phyloP scores from a whole-genome alignment of 2,888 invertebrate genomes.

The Malthinus flaveolus region DNA sequence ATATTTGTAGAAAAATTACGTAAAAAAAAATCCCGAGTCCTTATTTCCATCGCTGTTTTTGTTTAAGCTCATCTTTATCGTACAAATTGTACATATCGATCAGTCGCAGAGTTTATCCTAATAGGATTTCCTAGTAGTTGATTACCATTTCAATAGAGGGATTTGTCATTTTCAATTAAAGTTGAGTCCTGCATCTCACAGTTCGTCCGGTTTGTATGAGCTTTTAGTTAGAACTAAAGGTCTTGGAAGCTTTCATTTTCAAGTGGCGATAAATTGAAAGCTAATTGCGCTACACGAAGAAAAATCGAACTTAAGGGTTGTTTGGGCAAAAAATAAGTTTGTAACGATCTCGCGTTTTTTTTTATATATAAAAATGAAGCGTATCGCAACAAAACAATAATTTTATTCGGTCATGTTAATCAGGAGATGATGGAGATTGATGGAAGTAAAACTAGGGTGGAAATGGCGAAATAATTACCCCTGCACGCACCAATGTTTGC shows the following conservation, averaged over 20 bases:
- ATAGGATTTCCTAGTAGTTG: constrained; percentile 59
- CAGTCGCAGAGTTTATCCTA: constrained; percentile 57
- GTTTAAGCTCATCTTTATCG: constrained; percentile 42
- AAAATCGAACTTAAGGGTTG: neutral
- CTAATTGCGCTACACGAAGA: constrained; percentile 17
- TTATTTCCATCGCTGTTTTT: constrained; percentile 38
- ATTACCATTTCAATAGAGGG: constrained; percentile 60
- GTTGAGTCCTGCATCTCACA: constrained; percentile 56
- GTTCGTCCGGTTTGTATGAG: constrained; percentile 30
- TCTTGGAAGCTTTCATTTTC: constrained; percentile 26
- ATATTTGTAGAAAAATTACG: neutral
- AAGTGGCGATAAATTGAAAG: constrained; percentile 22
- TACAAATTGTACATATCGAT: constrained; percentile 48
- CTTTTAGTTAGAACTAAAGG: constrained; percentile 35
- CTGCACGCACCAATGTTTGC: constrained; percentile 49
- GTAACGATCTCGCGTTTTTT: neutral
- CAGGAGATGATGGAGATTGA: constrained; percentile 56
- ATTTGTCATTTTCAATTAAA: constrained; percentile 60
- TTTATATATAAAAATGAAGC: neutral
- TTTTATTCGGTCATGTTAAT: constrained; percentile 41
- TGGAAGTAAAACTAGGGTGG: constrained; percentile 46
- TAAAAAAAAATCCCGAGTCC: constrained; percentile 5
- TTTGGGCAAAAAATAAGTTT: neutral
- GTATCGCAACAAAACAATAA: constrained; percentile 17
- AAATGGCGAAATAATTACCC: constrained; percentile 56